A percentile compares a stretch with the other conserved stretches of the same genome.
phyloP scores from a whole-genome alignment of 2,797 vertebrate species.

The Microhierax caerulescens region DNA sequence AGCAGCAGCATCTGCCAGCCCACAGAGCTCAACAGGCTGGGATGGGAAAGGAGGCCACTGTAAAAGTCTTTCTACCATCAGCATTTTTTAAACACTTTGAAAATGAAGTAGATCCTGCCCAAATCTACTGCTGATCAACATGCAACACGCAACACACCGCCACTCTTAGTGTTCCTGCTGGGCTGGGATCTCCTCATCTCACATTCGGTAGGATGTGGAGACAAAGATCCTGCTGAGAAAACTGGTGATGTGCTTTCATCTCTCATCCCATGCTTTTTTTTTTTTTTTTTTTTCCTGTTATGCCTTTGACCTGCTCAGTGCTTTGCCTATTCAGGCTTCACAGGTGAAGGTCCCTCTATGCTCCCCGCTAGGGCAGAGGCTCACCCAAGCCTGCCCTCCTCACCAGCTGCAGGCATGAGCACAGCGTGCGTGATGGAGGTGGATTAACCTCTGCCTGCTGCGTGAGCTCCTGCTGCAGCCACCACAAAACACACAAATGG shows the following conservation, averaged over 20 bases:
- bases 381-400: neutral
- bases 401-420: rapidly evolving
- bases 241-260: neutral
- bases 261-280: neutral
- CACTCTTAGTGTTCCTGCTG: rapidly evolving
- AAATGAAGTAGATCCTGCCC: neutral
- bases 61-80: neutral
- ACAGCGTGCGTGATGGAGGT: rapidly evolving
- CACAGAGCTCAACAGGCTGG: neutral
- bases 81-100: neutral
- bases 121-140: neutral
- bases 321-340: neutral
- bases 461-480: neutral
- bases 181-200: neutral
- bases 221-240: rapidly evolving
- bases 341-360: neutral
- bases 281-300: too few relatives aligned
- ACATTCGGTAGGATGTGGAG: rapidly evolving
- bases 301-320: neutral
- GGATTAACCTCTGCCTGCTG: neutral
- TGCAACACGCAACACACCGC: rapidly evolving
- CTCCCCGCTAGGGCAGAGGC: neutral
- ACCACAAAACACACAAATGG: neutral
- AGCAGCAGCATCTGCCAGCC: neutral
- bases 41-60: neutral